A percentile compares a stretch with the other conserved stretches of the same genome.
Evolutionary conservation across 2,797 vertebrate genomes (phyloP).

Genomic region (Eulemur coronatus): DNA sequence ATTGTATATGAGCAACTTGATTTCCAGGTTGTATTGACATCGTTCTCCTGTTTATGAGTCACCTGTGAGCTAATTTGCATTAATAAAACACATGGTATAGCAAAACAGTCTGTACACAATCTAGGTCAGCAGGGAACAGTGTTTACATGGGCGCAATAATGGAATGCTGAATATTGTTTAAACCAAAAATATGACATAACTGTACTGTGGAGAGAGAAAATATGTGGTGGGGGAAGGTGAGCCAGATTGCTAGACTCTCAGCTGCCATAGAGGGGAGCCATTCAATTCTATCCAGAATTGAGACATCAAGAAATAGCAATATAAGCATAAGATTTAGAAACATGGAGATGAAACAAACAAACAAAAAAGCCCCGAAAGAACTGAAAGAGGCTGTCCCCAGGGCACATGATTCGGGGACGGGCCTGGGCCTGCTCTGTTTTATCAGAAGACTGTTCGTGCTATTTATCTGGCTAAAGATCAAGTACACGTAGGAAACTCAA

Average conservation of each 20-base stretch:
- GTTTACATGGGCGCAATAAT: neutral
- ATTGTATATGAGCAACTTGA: fast-evolving
- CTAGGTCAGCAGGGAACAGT: neutral
- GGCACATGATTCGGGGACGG: neutral
- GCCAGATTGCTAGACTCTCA: neutral
- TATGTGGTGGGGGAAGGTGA: neutral
- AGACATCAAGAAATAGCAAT: neutral
- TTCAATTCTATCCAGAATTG: neutral
- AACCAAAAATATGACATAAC: neutral
- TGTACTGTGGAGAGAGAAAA: neutral
- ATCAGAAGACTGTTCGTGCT: neutral
- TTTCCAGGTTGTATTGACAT: neutral
- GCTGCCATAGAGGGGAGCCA: too few relatives aligned
- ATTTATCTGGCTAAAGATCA: neutral
- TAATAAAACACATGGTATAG: neutral
- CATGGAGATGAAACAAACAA: neutral
- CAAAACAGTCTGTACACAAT: neutral
- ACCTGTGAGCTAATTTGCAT: neutral
- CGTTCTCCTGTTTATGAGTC: neutral
- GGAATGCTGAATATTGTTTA: neutral
- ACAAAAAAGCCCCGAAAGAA: neutral
- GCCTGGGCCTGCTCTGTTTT: neutral
- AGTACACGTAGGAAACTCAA: neutral
- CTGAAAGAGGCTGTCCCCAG: neutral
- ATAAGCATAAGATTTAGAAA: neutral